phyloP scores from a whole-genome alignment of 2,113 vertebrate species.

The Laticauda colubrina region DNA sequence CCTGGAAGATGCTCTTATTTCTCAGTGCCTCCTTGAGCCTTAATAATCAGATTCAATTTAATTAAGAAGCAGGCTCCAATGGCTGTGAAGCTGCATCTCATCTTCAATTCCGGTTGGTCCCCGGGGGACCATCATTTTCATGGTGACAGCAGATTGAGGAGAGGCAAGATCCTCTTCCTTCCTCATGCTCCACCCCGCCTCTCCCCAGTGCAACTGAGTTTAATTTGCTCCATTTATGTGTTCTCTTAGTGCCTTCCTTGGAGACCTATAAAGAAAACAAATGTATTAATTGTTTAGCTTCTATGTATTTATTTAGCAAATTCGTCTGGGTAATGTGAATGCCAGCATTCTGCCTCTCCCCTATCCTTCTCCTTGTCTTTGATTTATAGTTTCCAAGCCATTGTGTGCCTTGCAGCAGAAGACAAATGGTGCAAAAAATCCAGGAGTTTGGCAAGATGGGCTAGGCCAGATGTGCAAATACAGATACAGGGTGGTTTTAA shows the following conservation, averaged over 20 bases:
- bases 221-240: slow-evolving; percentile 59
- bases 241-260: slow-evolving; percentile 51
- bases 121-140: background rate
- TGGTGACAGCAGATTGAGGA: background rate
- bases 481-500: background rate
- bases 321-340: slow-evolving; percentile 56
- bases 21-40: background rate
- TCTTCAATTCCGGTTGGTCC: background rate
- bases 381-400: slow-evolving; percentile 55
- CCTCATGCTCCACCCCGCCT: background rate
- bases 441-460: slow-evolving; percentile 21
- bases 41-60: slow-evolving; percentile 13
- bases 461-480: slow-evolving; percentile 36
- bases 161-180: fast-evolving
- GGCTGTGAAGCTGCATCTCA: background rate
- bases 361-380: slow-evolving; percentile 12
- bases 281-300: slow-evolving; percentile 66
- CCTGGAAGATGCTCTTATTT: background rate
- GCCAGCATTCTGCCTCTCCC: background rate
- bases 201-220: background rate
- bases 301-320: slow-evolving; percentile 67
- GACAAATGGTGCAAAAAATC: slow-evolving; percentile 52
- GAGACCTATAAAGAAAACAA: slow-evolving; percentile 56
- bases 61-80: slow-evolving; percentile 13
- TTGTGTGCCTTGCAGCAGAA: slow-evolving; percentile 26